Evolutionary conservation across 2,797 vertebrate species (phyloP), one percentile per base, ranked within the genome.

Genomic region (Vespertilio murinus): DNA sequence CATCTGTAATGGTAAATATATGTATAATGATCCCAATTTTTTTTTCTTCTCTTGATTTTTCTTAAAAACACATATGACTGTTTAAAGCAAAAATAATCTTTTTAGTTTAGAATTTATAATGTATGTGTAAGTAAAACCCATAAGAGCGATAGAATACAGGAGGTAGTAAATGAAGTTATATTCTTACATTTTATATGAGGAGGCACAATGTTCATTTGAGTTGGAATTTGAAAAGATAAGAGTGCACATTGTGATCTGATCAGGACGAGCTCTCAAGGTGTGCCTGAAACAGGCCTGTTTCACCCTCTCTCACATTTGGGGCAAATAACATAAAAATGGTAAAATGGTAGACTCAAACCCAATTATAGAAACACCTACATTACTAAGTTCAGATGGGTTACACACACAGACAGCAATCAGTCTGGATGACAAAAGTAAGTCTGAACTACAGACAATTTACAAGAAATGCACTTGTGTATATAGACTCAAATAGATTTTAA

Each of bases 11-110:
- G 14, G 54, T 78, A 73, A 85, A 23, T 70, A 59, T 16, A 64
- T 20, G 4, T 28, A 18, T 59, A 92, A 85, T 4, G 52, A 70
- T 64, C 20, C 33, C 65, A 30, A 33, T 25, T 35, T 10, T 59
- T 59, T 69, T 61, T 88, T 38, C n/a, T 65, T 74, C 61, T 89
- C 38, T 52, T 18, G 25, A 71, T 35, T 71, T 64, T 28, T n/a
- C n/a, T 82, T 18, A 9, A 64, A 69, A 49, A 83, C 25, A 52
- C 17, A 70, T 17, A 61, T n/a, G 23, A 25, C 7, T 88, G 1
- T 38, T 94, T 54, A 71, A n/a, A 78, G 20, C n/a, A 70, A 88
- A 87, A 91, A 17, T 69, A 78, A 83, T 47, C 52, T 13, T 81
- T 64, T 45, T 70, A 52, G 35, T 45, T 69, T 94, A 65, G 14